These are phyloP conservation scores for Nomada ferruginata DNA, from an alignment of 2,888 invertebrate species.

Conservation along the genomic window DNA sequence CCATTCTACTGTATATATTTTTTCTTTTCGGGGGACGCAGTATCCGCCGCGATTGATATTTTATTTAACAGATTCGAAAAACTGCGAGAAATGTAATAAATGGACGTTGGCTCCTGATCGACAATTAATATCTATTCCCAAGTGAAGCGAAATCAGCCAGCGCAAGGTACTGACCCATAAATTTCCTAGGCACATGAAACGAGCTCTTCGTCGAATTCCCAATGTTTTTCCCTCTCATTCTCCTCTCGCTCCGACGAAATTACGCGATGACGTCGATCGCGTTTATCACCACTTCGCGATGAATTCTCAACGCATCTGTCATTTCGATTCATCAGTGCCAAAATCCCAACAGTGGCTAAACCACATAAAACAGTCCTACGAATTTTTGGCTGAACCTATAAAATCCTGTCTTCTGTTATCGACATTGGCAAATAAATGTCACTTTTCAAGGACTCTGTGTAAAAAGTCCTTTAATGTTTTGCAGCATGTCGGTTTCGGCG, in stretches of 20 bases:
- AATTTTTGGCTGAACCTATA: background rate
- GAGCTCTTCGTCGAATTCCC: conserved; percentile 3
- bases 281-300: conserved; percentile 32
- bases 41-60: too few relatives aligned
- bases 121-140: background rate
- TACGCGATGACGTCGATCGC: conserved; percentile 8
- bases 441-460: background rate
- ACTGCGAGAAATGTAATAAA: background rate
- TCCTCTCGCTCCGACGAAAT: background rate
- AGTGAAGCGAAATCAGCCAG: background rate
- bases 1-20: background rate
- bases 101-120: background rate
- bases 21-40: background rate
- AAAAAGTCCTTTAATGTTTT: background rate
- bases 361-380: conserved; percentile 31
- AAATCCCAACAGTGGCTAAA: conserved; percentile 55
- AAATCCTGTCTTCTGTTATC: background rate
- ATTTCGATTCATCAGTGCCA: conserved; percentile 66
- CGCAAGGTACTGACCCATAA: background rate
- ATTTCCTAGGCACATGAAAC: conserved; percentile 4
- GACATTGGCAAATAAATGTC: conserved; percentile 4
- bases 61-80: background rate
- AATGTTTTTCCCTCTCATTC: background rate
- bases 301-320: conserved; percentile 66
- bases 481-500: background rate